phyloP scores from a whole-genome alignment of 2,888 invertebrate genomes.

The Trachelus stipa region DNA sequence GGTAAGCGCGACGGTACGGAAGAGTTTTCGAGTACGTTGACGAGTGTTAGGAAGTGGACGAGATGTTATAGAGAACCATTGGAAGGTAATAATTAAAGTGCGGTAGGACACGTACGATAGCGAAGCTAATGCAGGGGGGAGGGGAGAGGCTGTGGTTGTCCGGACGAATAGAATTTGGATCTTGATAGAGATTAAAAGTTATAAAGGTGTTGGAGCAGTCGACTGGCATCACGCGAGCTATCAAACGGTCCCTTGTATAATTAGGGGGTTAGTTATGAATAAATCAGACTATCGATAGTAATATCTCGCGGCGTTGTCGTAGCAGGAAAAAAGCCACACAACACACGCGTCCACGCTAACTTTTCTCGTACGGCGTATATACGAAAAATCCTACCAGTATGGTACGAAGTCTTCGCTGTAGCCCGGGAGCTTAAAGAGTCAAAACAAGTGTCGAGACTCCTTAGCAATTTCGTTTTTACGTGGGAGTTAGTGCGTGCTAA shows the following conservation, averaged over 20 bases:
- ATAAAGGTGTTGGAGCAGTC: not conserved
- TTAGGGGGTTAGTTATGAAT: constrained; percentile 16
- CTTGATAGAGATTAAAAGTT: not conserved
- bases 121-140: not conserved
- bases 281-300: constrained; percentile 13
- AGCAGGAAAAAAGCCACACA: not conserved
- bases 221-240: not conserved
- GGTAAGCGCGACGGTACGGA: not conserved
- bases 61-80: not conserved
- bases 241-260: constrained; percentile 10
- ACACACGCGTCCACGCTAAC: no score
- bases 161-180: not conserved
- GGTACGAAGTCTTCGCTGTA: not conserved
- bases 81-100: not conserved
- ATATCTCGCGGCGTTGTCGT: not conserved
- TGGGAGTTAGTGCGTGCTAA: not conserved
- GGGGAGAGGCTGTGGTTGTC: not conserved
- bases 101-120: not conserved
- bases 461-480: not conserved
- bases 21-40: not conserved
- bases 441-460: not conserved
- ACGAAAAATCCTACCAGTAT: not conserved
- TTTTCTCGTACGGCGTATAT: not conserved
- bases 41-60: not conserved
- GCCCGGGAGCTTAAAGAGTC: not conserved